phyloP scores from a whole-genome alignment of 1,140 invertebrate species.

The Bombus waltoni region DNA sequence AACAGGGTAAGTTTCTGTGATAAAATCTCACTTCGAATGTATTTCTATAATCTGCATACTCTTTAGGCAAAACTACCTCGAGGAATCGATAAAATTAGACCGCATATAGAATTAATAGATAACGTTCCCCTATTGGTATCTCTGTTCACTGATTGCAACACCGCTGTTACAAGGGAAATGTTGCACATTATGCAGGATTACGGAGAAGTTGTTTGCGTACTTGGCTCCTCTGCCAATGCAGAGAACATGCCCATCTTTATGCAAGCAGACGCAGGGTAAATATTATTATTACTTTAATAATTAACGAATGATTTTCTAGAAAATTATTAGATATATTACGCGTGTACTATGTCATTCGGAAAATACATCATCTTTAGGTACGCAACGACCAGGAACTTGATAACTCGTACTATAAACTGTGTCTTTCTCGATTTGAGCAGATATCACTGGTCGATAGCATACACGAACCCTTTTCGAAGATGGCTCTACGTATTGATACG shows the following conservation, averaged over 20 bases:
- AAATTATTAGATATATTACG: conserved; percentile 1
- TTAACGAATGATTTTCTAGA: neutral
- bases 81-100: conserved; percentile 98
- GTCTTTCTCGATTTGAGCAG: conserved; percentile 7
- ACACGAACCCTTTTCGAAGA: neutral
- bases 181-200: conserved; percentile 98
- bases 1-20: conserved; percentile 87
- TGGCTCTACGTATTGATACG: conserved; percentile 9
- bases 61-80: conserved; percentile 94
- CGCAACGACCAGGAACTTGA: conserved; percentile 1
- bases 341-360: neutral
- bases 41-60: neutral
- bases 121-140: conserved; percentile 98
- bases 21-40: neutral
- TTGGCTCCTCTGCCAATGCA: conserved; percentile 93
- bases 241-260: conserved; percentile 96
- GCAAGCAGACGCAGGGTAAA: conserved; percentile 95
- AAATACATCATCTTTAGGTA: neutral
- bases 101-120: conserved; percentile 97
- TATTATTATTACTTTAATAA: conserved; percentile 26
- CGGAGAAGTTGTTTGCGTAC: conserved; percentile 95
- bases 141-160: conserved; percentile 97
- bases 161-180: conserved; percentile 94
- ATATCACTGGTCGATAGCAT: neutral
- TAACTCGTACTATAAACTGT: conserved; percentile 33